A percentile compares a stretch with the other conserved stretches of the same genome.
phyloP scores from a whole-genome alignment of 2,113 vertebrate genomes.

The Recurvirostra avosetta region DNA sequence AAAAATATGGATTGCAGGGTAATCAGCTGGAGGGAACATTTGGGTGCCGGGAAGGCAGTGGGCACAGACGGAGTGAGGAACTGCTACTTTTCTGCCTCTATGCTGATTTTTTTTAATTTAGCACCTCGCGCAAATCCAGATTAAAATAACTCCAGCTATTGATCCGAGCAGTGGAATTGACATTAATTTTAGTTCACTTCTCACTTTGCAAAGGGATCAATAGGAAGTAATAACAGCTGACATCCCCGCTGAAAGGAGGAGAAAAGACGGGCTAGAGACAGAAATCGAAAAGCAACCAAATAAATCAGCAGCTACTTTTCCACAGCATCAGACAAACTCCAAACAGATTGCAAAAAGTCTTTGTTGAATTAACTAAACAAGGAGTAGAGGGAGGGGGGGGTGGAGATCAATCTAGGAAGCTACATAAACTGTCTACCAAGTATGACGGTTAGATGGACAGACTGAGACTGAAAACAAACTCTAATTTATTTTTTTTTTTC shows the following conservation, averaged over 20 bases:
- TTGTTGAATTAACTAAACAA: constrained; percentile 82
- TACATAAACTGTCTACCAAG: constrained; percentile 70
- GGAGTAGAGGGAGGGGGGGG: constrained; percentile 59
- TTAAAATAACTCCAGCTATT: constrained; percentile 94
- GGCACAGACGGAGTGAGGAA: constrained; percentile 74
- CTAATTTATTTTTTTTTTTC: not conserved
- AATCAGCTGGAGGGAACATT: constrained; percentile 73
- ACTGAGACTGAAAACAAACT: constrained; percentile 50
- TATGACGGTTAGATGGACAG: constrained; percentile 43
- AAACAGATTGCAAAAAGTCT: constrained; percentile 83
- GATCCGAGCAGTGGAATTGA: constrained; percentile 93
- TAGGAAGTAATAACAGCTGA: constrained; percentile 97
- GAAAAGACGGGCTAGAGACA: constrained; percentile 84
- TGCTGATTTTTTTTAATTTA: constrained; percentile 90
- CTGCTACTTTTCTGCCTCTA: constrained; percentile 81
- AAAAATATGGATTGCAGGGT: constrained; percentile 83
- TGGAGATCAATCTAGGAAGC: constrained; percentile 72
- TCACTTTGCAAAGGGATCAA: constrained; percentile 96
- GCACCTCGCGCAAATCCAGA: constrained; percentile 86
- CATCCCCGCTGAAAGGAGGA: constrained; percentile 87
- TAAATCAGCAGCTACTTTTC: constrained; percentile 93
- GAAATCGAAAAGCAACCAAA: constrained; percentile 92
- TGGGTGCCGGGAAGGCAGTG: constrained; percentile 61
- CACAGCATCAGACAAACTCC: constrained; percentile 82
- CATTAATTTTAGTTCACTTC: constrained; percentile 99